Conservation (phyloP, 1,140 invertebrate genomes). For the Danaus plexippus region DNA sequence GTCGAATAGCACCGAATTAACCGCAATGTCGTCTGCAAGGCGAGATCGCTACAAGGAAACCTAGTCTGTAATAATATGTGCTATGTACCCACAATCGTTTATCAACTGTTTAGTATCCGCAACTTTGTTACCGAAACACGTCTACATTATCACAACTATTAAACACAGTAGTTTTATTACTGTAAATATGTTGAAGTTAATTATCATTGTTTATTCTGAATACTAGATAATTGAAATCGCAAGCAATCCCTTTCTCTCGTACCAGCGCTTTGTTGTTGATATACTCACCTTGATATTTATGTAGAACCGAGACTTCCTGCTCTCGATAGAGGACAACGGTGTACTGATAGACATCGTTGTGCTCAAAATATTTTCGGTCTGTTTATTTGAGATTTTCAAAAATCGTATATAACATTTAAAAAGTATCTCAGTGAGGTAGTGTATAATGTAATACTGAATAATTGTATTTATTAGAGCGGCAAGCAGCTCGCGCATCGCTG, state of each 20-base stretch:
- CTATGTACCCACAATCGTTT: no score
- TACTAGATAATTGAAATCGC: constrained; percentile 11
- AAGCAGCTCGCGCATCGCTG: constrained; percentile 23
- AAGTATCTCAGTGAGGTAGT: constrained; percentile 10
- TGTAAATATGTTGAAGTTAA: no score
- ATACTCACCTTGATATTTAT: constrained; percentile 63
- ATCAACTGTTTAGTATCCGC: no score
- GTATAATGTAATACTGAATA: no score
- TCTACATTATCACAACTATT: no score
- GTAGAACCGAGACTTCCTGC: constrained; percentile 50
- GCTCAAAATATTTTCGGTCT: constrained; percentile 13
- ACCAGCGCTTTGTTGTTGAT: constrained; percentile 19
- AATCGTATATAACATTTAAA: constrained; percentile 12
- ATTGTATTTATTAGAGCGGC: constrained; percentile 49
- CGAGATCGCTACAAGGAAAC: constrained; percentile 25
- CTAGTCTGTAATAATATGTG: neutral
- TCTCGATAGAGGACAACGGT: constrained; percentile 39
- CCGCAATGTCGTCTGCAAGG: constrained; percentile 59
- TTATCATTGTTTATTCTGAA: constrained; percentile 10
- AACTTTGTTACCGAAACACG: no score
- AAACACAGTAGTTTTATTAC: no score
- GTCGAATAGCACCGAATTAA: constrained; percentile 56
- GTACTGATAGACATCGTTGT: constrained; percentile 13
- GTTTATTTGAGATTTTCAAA: constrained; percentile 14
- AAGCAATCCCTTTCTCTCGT: constrained; percentile 28